phyloP scores from a whole-genome alignment of 2,888 invertebrate genomes.

The Antitype chi region DNA sequence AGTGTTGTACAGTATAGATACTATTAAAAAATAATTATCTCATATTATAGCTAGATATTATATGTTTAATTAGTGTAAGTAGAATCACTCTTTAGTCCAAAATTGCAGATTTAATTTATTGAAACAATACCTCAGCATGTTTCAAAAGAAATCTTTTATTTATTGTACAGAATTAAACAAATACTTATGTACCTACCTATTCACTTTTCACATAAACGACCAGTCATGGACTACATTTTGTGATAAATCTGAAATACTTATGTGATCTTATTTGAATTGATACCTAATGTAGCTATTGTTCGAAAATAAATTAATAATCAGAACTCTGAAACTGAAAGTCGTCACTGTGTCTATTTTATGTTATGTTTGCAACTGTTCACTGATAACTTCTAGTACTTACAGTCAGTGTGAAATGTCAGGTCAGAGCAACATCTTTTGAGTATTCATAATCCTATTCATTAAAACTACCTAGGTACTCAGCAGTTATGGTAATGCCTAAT shows the following conservation, averaged over 20 bases:
- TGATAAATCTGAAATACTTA: conserved; percentile 11
- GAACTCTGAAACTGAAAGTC: background rate
- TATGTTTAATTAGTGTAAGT: conserved; percentile 85
- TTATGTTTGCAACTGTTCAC: background rate
- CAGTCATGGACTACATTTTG: background rate
- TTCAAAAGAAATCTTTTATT: conserved; percentile 64
- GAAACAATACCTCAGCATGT: conserved; percentile 73
- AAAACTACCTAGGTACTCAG: background rate
- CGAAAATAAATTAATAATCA: background rate
- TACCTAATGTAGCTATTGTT: background rate
- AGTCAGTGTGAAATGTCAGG: background rate
- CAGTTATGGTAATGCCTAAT: background rate
- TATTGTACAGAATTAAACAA: conserved; percentile 65
- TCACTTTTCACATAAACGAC: conserved; percentile 51
- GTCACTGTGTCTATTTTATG: background rate
- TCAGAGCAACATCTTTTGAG: background rate
- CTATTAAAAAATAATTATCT: conserved; percentile 85
- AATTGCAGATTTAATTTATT: conserved; percentile 88
- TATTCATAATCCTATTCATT: background rate
- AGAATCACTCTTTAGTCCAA: conserved; percentile 88
- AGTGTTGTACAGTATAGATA: conserved; percentile 89
- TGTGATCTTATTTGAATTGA: conserved; percentile 14
- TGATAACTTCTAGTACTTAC: background rate
- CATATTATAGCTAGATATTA: conserved; percentile 83
- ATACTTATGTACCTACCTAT: conserved; percentile 33